These are phyloP conservation scores for Seriola rivoliana DNA, from an alignment of 2,113 vertebrate genomes.

Conservation along the genomic window DNA sequence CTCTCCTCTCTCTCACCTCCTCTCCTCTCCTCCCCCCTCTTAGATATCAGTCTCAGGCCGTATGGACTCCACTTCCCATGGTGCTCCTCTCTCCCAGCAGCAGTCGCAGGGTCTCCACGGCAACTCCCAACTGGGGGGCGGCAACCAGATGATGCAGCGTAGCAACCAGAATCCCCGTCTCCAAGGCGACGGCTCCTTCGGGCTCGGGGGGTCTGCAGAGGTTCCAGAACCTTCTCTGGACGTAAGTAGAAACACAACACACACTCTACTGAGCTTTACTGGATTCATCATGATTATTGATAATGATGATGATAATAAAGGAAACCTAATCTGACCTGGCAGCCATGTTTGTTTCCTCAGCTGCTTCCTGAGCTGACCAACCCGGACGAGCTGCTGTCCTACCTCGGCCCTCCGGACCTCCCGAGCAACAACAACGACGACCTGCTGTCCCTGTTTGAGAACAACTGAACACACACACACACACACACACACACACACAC, in stretches of 20 bases:
- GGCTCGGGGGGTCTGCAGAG: conserved; percentile 78
- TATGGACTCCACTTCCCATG: conserved; percentile 86
- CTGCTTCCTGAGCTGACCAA: conserved; percentile 94
- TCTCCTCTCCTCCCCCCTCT: background rate
- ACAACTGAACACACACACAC: conserved; percentile 84
- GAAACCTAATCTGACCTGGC: no score
- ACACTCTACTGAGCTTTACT: no score
- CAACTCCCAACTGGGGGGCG: conserved; percentile 74
- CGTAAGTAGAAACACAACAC: conserved; percentile 81
- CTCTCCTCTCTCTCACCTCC: background rate
- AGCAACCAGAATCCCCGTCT: conserved; percentile 84
- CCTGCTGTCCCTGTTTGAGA: conserved; percentile 94
- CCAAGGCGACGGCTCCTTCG: conserved; percentile 81
- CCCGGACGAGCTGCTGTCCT: conserved; percentile 93
- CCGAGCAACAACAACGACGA: conserved; percentile 93
- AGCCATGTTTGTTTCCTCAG: conserved; percentile 69
- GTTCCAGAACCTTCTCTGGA: conserved; percentile 91
- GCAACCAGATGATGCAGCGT: conserved; percentile 82
- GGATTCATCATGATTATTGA: no score
- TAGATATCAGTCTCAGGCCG: conserved; percentile 86
- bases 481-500: background rate
- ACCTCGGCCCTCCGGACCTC: conserved; percentile 92
- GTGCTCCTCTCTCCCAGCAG: conserved; percentile 79
- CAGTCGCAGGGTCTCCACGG: conserved; percentile 83
- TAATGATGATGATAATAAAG: no score